Evolutionary conservation across 53 echinoderm and acorn worm species (phyloP).

Genomic region (Apostichopus leukothele): DNA sequence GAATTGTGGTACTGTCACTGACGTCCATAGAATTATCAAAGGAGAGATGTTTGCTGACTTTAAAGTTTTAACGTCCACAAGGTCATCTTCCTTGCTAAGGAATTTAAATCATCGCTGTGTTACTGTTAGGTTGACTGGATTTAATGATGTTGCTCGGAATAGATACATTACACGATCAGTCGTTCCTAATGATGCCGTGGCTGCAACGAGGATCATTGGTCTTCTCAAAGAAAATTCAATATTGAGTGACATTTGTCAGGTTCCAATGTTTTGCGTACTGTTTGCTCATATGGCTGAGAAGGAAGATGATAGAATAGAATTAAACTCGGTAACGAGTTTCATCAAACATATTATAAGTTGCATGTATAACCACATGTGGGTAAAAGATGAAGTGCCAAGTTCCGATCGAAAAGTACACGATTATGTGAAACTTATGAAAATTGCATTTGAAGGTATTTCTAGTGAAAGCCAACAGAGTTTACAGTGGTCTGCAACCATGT

Average conservation of each 20-base stretch:
- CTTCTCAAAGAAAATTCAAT: not conserved
- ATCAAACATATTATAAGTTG: not conserved
- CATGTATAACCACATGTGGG: not conserved
- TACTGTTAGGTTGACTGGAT: not conserved
- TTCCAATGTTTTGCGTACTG: constrained; percentile 4
- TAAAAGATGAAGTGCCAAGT: not conserved
- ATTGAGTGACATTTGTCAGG: constrained; percentile 3
- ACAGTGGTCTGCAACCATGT: not conserved
- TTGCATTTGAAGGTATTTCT: not conserved
- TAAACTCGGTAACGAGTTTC: not conserved
- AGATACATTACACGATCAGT: not conserved
- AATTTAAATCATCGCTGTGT: not conserved
- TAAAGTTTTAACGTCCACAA: not conserved
- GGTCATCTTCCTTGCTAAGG: not conserved
- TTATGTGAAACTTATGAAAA: not conserved
- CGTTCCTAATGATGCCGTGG: not conserved
- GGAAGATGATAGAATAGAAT: not conserved
- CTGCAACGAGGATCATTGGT: not conserved
- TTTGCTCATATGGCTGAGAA: constrained; percentile 2
- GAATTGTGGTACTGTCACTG: not conserved
- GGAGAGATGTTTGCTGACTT: not conserved
- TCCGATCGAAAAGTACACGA: not conserved
- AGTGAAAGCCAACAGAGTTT: not conserved
- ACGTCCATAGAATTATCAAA: not conserved
- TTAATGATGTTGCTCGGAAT: not conserved